Evolutionary conservation across 2,113 vertebrate genomes (phyloP), one percentile per base, ranked within the genome.

Genomic region (Boulengeromyrus knoepffleri): DNA sequence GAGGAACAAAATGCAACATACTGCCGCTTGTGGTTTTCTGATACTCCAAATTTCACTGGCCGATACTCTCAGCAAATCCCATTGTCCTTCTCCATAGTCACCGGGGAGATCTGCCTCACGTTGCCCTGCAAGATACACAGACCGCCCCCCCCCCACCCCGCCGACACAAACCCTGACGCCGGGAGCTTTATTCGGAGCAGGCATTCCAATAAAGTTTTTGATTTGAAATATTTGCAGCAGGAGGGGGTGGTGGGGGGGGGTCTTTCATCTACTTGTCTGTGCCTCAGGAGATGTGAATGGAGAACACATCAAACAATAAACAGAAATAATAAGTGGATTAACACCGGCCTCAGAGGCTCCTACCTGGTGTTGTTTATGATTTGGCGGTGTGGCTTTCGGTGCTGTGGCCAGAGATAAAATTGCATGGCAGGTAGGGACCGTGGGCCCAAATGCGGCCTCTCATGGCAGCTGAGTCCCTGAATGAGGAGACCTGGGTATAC

Each of bases 281-380:
- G 94, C 95, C 93, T 91, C 93, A 93, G 94, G 95, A 95, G 91
- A 93, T 93, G 92, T 90, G 93, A 94, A 93, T 95, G 96, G 96
- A 95, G 95, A 96, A 95, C 94, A 94, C 94, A 94, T 93, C 93
- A 94, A 93, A 94, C 95, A 96, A 96, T 96, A 95, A 96, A 94
- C 92, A 94, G 91, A 95, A 96, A 96, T 96, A 96, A 96, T 94
- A 95, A 94, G 92, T 92, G 94, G 95, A 96, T 96, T 95, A 95
- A 94, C 93, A 88, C 90, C 91, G 92, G 95, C 93, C 95, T 94
- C 92, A 94, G 92, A 94, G 94, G 93, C 93, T 92, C 92, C 93
- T 95, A 95, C 95, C 95, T 94, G 90, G 94, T 93, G 83, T 91
- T 94, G 90, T 96, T 96, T 95, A 96, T 96, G 96, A 96, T 96